phyloP scores from a whole-genome alignment of 2,797 vertebrate genomes.

The Heterohyrax brucei region DNA sequence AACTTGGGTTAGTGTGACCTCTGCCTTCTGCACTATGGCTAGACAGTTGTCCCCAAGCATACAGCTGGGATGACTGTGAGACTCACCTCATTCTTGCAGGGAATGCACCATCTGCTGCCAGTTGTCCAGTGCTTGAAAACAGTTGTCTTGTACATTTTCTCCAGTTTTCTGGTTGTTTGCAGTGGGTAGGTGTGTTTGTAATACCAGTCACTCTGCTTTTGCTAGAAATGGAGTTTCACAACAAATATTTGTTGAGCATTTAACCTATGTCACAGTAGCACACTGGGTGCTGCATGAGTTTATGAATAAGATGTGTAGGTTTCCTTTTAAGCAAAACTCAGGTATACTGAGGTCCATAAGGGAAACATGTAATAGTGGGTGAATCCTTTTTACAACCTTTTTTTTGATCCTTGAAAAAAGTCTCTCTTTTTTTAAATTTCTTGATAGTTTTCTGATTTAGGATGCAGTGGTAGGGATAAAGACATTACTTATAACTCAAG shows the following conservation, averaged over 20 bases:
- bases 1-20: background rate
- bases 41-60: background rate
- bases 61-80: background rate
- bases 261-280: background rate
- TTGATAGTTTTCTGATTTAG: slow-evolving; percentile 36
- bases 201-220: slow-evolving; percentile 32
- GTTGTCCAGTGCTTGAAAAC: background rate
- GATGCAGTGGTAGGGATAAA: background rate
- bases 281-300: background rate
- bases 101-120: background rate
- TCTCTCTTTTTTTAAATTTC: background rate
- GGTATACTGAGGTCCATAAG: background rate
- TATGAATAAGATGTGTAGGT: background rate
- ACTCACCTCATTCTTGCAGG: background rate
- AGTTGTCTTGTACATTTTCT: background rate
- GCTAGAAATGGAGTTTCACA: background rate
- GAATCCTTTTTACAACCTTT: background rate
- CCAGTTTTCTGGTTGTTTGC: background rate
- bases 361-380: background rate
- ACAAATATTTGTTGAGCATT: background rate
- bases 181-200: background rate
- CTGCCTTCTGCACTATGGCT: background rate
- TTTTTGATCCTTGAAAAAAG: background rate
- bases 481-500: background rate
- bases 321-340: slow-evolving; percentile 20